Base-by-base conservation (phyloP, 2,888 invertebrate genomes). In the Cryptocephalus moraei region DNA sequence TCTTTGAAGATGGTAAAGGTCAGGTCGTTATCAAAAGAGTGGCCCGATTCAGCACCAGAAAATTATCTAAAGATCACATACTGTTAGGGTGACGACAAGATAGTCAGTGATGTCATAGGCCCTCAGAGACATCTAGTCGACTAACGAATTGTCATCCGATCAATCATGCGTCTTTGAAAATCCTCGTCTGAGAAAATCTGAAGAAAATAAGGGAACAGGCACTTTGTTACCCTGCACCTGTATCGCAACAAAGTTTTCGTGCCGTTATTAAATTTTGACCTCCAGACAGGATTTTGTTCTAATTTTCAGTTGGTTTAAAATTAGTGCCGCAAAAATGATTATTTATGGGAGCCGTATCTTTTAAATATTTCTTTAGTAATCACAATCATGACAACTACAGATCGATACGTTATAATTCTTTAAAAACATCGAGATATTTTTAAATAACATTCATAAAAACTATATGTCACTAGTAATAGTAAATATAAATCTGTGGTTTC, bases 21-120 rank as follows among this genome's bases (percentile, higher is more conserved):
- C 69, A 69, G 69, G 69, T 70, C 70, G 70, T 69, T 69, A 70
- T 69, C 67, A 51, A 49, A 47, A 52, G 55, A 57, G 60, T 56
- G 49, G 52, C 55, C 55, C 52, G 51, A 56, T 52, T 43, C 56
- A 59, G 48, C 56, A 54, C 52, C 48, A 43, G 32, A 34, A 9
- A n/a, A 36, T 36, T 36, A 22, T 22, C 22, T 22, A 22, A 22
- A 22, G 22, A 6, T 22, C 22, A 6, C 22, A 22, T 48, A 48
- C 45, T 47, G 48, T 47, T 47, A 45, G 52, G 45, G 49, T 48
- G 41, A 46, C 45, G 46, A 50, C 31, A 49, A 48, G 45, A 41
- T 47, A 36, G n/a, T 49, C 42, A 41, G 34, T 45, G 41, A 50
- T 48, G 48, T 46, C 46, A 22, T 48, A 47, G 46, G 46, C 32